A percentile compares a stretch with the other conserved stretches of the same genome.
phyloP scores from a whole-genome alignment of 2,888 invertebrate genomes.

The Rapana venosa region DNA sequence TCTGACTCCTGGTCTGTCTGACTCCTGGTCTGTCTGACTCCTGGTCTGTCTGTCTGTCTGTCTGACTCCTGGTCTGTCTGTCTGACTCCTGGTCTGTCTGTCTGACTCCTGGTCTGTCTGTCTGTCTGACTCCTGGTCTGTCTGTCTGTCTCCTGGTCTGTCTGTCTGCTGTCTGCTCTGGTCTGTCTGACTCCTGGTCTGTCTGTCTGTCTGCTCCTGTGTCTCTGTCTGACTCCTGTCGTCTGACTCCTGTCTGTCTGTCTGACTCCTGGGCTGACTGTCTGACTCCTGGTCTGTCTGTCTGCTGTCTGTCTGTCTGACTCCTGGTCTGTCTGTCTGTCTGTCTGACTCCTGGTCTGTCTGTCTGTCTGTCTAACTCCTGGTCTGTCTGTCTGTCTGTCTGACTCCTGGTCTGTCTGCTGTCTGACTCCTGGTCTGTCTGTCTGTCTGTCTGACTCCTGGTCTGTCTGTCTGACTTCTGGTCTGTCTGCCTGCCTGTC shows the following conservation, averaged over 20 bases:
- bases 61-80: background rate
- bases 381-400: background rate
- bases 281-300: background rate
- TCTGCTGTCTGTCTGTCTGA: background rate
- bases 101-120: background rate
- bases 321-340: background rate
- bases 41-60: constrained; percentile 50
- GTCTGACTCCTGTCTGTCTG: too few species aligned
- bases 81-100: background rate
- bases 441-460: background rate
- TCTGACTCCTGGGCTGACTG: background rate
- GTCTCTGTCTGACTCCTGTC: background rate
- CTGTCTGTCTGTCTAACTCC: too few species aligned
- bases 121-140: background rate
- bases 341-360: too few species aligned
- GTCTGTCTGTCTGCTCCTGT: background rate
- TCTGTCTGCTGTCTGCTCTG: background rate
- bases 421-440: too few species aligned
- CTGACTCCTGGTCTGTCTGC: background rate
- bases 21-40: too few species aligned
- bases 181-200: background rate
- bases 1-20: too few species aligned
- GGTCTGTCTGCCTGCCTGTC: background rate
- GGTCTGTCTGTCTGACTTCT: background rate
- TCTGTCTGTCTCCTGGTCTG: too few species aligned